phyloP scores from a whole-genome alignment of 35 echinoderm and acorn worm species.

The Apostichopus californicus region DNA sequence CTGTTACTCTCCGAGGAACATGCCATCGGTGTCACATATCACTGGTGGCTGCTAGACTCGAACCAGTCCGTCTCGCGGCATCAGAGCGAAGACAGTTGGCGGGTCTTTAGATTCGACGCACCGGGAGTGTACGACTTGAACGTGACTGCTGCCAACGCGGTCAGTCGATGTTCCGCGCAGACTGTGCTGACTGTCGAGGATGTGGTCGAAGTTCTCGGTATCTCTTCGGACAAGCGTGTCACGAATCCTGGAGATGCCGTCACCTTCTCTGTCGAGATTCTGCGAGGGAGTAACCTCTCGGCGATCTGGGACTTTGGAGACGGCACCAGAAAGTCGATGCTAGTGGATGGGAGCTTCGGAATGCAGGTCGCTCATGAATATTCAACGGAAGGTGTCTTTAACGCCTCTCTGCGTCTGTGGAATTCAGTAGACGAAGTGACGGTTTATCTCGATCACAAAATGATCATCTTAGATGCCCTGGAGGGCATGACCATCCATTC shows the following conservation, averaged over 20 bases:
- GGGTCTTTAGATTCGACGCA: neutral
- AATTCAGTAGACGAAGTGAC: constrained; percentile 14
- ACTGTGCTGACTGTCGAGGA: constrained; percentile 21
- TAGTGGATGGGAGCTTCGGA: neutral
- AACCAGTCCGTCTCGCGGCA: neutral
- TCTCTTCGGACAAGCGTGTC: neutral
- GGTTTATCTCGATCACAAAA: neutral
- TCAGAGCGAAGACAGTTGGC: neutral
- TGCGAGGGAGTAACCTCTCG: constrained; percentile 3
- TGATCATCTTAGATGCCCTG: neutral
- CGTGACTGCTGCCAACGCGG: neutral
- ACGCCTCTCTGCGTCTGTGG: neutral
- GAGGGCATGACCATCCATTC: neutral
- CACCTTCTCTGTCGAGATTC: neutral
- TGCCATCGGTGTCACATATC: neutral
- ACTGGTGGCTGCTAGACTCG: neutral
- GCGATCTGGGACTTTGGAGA: constrained; percentile 48
- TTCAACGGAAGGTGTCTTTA: neutral
- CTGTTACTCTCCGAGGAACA: neutral
- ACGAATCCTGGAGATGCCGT: neutral
- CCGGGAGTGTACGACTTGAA: constrained; percentile 8
- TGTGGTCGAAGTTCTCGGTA: neutral
- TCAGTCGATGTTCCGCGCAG: neutral
- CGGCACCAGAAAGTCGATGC: neutral
- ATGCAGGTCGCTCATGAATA: constrained; percentile 32